Percentiles rank a stretch among this genome's conserved stretches.
These are phyloP conservation scores for Lingula anatina DNA, from an alignment of 2,888 invertebrate genomes.

Conservation along the genomic window DNA sequence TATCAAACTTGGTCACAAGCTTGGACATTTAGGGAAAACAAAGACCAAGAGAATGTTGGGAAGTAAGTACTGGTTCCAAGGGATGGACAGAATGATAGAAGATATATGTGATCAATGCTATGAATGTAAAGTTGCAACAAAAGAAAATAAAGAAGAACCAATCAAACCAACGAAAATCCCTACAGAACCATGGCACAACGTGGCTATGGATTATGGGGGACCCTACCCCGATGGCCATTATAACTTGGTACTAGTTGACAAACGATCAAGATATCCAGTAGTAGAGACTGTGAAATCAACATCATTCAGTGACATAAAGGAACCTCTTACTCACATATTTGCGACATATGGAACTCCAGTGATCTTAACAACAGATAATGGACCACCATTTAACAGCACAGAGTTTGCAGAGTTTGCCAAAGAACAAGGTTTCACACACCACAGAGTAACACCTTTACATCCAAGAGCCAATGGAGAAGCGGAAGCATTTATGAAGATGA, in stretches of 20 bases:
- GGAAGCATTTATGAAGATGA: slow-evolving; percentile 9
- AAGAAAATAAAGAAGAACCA: slow-evolving; percentile 6
- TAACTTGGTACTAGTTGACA: slow-evolving; percentile 8
- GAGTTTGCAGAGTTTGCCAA: slow-evolving; percentile 9
- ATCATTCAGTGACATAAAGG: slow-evolving; percentile 2
- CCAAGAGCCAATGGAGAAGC: slow-evolving; percentile 13
- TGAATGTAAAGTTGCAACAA: slow-evolving; percentile 10
- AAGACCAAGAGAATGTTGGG: no score
- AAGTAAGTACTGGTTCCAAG: slow-evolving; percentile 10
- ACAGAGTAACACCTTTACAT: slow-evolving; percentile 9
- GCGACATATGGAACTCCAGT: slow-evolving; percentile 9
- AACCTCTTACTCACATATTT: slow-evolving; percentile 8
- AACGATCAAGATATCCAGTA: slow-evolving; percentile 10
- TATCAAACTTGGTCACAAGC: slow-evolving; percentile 4
- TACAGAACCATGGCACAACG: slow-evolving; percentile 5
- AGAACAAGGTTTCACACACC: slow-evolving; percentile 12
- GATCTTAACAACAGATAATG: slow-evolving; percentile 8
- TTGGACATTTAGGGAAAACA: slow-evolving; percentile 12
- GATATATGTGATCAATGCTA: slow-evolving; percentile 7
- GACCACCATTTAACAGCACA: slow-evolving; percentile 11
- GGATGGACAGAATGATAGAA: slow-evolving; percentile 8
- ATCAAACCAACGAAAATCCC: slow-evolving; percentile 9
- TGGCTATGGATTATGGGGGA: slow-evolving; percentile 5
- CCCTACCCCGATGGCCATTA: slow-evolving; percentile 8
- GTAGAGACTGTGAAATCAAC: slow-evolving; percentile 9